A percentile compares a stretch with the other conserved stretches of the same genome.
phyloP scores from a whole-genome alignment of 2,797 vertebrate species.

The Galaxias olidus region DNA sequence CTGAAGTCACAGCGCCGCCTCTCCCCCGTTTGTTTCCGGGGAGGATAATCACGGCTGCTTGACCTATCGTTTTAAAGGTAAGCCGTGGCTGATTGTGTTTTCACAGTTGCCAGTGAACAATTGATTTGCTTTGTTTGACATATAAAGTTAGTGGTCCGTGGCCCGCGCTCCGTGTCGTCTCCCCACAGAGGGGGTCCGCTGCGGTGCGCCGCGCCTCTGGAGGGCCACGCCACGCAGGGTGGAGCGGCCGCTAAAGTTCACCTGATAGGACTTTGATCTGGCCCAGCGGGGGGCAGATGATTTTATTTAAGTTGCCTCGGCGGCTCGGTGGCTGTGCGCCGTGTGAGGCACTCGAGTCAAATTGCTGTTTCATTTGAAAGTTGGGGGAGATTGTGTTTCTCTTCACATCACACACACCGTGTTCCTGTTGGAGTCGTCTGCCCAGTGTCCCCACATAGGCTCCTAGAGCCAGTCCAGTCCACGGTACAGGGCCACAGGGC shows the following conservation, averaged over 20 bases:
- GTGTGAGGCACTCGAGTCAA: slow-evolving; percentile 42
- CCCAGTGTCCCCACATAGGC: too few relatives aligned
- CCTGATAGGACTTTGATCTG: slow-evolving; percentile 49
- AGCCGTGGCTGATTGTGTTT: slow-evolving; percentile 36
- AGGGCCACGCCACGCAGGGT: slow-evolving; percentile 34
- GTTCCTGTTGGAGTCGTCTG: too few relatives aligned
- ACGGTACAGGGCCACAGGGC: too few relatives aligned
- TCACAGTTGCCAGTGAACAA: slow-evolving; percentile 33
- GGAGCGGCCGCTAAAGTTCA: slow-evolving; percentile 30
- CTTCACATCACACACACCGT: slow-evolving; percentile 1
- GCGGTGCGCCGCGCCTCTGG: slow-evolving; percentile 10
- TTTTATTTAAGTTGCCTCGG: slow-evolving; percentile 54
- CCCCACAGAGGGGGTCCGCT: slow-evolving; percentile 19
- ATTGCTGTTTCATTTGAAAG: slow-evolving; percentile 46
- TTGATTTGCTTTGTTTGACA: slow-evolving; percentile 60
- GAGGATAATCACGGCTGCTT: slow-evolving; percentile 38
- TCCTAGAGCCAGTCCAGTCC: too few relatives aligned
- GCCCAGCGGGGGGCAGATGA: slow-evolving; percentile 46
- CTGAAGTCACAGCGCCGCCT: slow-evolving; percentile 3
- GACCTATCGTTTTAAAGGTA: slow-evolving; percentile 48
- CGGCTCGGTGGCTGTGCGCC: slow-evolving; percentile 22
- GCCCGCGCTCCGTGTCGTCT: slow-evolving; percentile 34
- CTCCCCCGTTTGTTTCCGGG: slow-evolving; percentile 16
- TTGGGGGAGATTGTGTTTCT: slow-evolving; percentile 23
- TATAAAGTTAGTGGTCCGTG: slow-evolving; percentile 39